These are phyloP conservation scores for Apostichopus parvimensis DNA, from an alignment of 35 echinoderm and acorn worm genomes.

Conservation along the genomic window DNA sequence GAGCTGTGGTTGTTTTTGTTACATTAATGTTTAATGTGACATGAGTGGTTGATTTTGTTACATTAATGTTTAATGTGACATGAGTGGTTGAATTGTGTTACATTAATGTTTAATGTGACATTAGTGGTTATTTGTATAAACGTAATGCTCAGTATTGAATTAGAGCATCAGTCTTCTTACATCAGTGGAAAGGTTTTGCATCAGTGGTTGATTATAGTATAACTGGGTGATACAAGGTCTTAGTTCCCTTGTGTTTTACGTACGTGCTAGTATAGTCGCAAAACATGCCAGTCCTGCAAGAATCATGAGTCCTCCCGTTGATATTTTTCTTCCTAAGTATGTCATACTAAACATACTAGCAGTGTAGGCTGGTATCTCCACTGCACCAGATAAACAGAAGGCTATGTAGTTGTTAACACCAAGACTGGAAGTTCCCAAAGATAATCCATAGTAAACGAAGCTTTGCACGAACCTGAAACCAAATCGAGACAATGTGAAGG, in stretches of 20 bases:
- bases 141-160: too few species aligned
- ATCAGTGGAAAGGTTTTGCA: too few species aligned
- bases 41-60: too few species aligned
- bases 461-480: conserved; percentile 24
- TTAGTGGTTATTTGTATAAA: too few species aligned
- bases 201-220: too few species aligned
- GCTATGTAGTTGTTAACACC: conserved; percentile 39
- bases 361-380: conserved; percentile 58
- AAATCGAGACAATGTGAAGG: neutral
- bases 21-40: too few species aligned
- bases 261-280: conserved; percentile 14
- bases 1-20: too few species aligned
- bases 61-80: too few species aligned
- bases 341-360: conserved; percentile 38
- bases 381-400: conserved; percentile 23
- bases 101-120: too few species aligned
- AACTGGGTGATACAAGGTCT: too few species aligned
- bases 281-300: conserved; percentile 34
- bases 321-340: conserved; percentile 29
- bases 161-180: too few species aligned
- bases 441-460: conserved; percentile 52
- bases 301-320: neutral
- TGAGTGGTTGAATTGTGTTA: too few species aligned
- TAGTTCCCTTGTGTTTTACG: neutral
- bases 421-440: conserved; percentile 43